Evolutionary conservation across 2,888 invertebrate genomes (phyloP).

Genomic region (Bursaphelenchus okinawaensis): DNA sequence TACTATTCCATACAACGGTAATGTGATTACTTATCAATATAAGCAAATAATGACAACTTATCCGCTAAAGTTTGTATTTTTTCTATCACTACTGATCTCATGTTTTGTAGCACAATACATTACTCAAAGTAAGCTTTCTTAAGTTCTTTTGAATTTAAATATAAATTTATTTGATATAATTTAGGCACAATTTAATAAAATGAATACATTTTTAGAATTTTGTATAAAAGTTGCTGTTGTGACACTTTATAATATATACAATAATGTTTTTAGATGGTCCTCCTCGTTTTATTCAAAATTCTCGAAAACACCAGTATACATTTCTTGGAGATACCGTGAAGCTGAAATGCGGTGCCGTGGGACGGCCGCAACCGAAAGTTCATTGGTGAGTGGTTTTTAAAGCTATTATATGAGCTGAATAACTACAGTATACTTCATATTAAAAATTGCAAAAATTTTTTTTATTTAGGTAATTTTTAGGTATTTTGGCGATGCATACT

Average conservation of each 20-base stretch:
- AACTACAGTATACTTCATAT: no score
- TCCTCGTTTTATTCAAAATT: slow-evolving; percentile 39
- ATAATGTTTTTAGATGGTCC: slow-evolving; percentile 25
- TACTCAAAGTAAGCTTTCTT: background rate
- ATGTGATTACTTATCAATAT: no score
- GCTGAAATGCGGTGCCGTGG: slow-evolving; percentile 39
- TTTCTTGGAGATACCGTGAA: slow-evolving; percentile 41
- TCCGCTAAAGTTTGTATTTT: no score
- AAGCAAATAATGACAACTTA: no score
- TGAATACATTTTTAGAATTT: background rate
- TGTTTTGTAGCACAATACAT: background rate
- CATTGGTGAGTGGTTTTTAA: slow-evolving; percentile 43
- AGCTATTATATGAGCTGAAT: slow-evolving; percentile 19
- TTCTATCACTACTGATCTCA: background rate
- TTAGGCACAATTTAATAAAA: no score
- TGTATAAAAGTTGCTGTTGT: background rate
- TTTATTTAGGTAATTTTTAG: background rate
- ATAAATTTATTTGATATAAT: no score
- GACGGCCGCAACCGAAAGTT: slow-evolving; percentile 40
- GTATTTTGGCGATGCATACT: slow-evolving; percentile 18
- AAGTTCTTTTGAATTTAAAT: background rate
- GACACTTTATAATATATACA: no score
- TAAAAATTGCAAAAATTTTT: background rate
- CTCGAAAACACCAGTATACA: slow-evolving; percentile 27
- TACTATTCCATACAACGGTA: no score